Conservation (phyloP, 2,888 invertebrate genomes). For the Heliconius cydno region DNA sequence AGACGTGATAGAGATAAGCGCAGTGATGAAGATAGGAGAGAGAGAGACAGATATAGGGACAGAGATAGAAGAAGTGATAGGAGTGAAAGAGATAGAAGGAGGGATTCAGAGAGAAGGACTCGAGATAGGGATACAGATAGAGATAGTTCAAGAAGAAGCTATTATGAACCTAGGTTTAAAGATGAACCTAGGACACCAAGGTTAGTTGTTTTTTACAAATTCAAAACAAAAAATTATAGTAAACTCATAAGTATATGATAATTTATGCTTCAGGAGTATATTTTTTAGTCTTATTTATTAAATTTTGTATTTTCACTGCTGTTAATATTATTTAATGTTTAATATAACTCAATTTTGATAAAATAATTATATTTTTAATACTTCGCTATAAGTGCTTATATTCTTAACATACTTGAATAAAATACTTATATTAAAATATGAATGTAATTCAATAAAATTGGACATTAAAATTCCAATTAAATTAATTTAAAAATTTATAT, state of each 20-base stretch:
- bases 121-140: conserved; percentile 63
- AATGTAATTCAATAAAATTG: too few species aligned
- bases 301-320: too few species aligned
- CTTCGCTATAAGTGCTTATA: too few species aligned
- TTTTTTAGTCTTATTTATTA: too few species aligned
- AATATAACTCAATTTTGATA: too few species aligned
- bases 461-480: background rate
- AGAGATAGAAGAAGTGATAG: conserved; percentile 32
- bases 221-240: background rate
- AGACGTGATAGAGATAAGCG: conserved; percentile 34
- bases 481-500: conserved; percentile 3
- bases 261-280: too few species aligned
- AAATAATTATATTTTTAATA: too few species aligned
- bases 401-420: too few species aligned
- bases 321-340: too few species aligned
- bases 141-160: conserved; percentile 78
- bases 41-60: conserved; percentile 55
- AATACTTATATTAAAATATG: too few species aligned
- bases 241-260: too few species aligned
- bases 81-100: conserved; percentile 58
- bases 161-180: conserved; percentile 86
- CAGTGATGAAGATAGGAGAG: conserved; percentile 52
- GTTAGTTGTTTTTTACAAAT: conserved; percentile 52
- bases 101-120: conserved; percentile 62
- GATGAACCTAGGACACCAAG: conserved; percentile 95